Base-by-base conservation (phyloP, 92 coral and sea anemone species). In the Paragorgia papillata region DNA sequence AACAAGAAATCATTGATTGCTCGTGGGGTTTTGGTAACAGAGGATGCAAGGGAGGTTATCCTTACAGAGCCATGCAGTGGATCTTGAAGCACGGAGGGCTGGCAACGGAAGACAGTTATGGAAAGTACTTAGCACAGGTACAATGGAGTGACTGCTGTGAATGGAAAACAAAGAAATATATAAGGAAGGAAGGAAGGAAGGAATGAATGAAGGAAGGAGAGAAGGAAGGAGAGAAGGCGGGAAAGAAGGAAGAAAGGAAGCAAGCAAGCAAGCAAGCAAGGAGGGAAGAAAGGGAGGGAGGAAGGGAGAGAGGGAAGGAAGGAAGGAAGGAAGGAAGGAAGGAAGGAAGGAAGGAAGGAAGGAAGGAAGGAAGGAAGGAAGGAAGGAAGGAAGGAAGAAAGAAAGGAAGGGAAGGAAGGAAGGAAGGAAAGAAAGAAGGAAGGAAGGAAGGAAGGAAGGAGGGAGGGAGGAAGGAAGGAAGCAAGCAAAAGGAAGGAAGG, bases 11-110 rank as follows among this genome's bases (percentile, higher is more conserved):
- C 57, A 92, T 94, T 64, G 98, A 94, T 87, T 94, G 98, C 61
- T 88, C 98, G 17, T 94, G 98, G 98, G 97, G 98, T 25, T 94
- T 94, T 76, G 98, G 98, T 82, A 94, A 94, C 83, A 87, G 98
- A 41, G 98, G 98, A n/a, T 94, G 98, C 82, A 94, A 88, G 60
- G 98, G 98, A 24, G 97, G 98, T 12, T 94, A 90, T 50, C 98
- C 98, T 0, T 90, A 94, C 53, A 77, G 97, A 60, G 97, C 98
- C 3, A 89, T 94, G 90, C 96, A 94, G 82, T 94, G 98, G 98
- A 89, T 94, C 55, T 81, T 94, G 10, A 94, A 94, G 86, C 98
- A 94, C 57, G 97, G 97, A 2, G 98, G 98, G 53, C 85, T 94
- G 73, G 97, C 98, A 2, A 94, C 90, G 12, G 97, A 88, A 60